Evolutionary conservation across 2,888 invertebrate genomes (phyloP), one percentile per base, ranked within the genome.

Genomic region (Ophion obscuratus): DNA sequence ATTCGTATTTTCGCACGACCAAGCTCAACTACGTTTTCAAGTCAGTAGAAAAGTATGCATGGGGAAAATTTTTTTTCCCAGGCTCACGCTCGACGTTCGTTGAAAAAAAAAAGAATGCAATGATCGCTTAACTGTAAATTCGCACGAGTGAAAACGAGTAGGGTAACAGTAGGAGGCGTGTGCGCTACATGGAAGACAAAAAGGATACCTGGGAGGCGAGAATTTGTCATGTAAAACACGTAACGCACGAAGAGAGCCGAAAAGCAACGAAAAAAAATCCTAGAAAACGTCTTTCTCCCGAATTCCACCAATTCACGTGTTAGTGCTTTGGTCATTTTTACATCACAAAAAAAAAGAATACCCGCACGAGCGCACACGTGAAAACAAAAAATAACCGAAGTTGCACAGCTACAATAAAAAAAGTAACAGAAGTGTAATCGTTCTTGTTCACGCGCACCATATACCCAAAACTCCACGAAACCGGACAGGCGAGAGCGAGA

Each of bases 191-290:
- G 7, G 17, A 64, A 81, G 27, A 61, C 67, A 77, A 67, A 70
- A 47, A 47, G 40, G 68, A 40, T 84, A 84, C 87, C 83, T 77
- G 81, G 73, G 62, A 61, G 76, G 64, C 47, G 31, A 73, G 64
- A 83, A 83, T 85, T 85, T 68, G 76, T 67, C 83, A 86, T 83
- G 86, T 86, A 70, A 83, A 86, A 81, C 83, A 83, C 83, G 83
- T 83, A 83, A 86, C 80, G 20, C 64, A 75, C 68, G 62, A 47
- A 77, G 40, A 68, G 44, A 71, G 74, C 74, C 64, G 68, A 66
- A 81, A 68, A 77, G 64, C 53, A 75, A 77, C 44, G 57, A 70
- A 83, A 83, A 80, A 80, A 64, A 47, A 36, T n/a, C 61, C 17
- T 24, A 53, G 44, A 75, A 81, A 36, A 62, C 74, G 68, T 81